Evolutionary conservation across 2,797 vertebrate species (phyloP).

Genomic region (Sebastes itinus): DNA sequence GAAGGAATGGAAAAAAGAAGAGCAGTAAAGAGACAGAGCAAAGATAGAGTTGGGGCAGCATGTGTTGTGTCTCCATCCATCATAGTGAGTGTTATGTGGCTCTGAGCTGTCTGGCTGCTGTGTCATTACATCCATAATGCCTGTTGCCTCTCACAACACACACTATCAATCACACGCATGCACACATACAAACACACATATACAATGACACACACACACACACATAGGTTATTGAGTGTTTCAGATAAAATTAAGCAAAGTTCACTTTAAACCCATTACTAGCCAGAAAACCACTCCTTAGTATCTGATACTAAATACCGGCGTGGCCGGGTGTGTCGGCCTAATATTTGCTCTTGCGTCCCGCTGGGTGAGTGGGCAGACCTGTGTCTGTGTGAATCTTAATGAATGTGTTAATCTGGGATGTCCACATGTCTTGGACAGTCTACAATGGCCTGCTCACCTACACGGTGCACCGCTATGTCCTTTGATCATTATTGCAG

Average conservation of each 20-base stretch:
- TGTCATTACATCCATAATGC: conserved; percentile 80
- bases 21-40: conserved; percentile 24
- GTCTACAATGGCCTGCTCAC: background rate
- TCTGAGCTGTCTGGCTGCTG: conserved; percentile 72
- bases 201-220: background rate
- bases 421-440: conserved; percentile 2
- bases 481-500: background rate
- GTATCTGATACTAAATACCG: conserved; percentile 7
- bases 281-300: background rate
- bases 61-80: conserved; percentile 64
- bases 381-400: conserved; percentile 37
- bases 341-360: conserved; percentile 37
- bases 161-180: conserved; percentile 64
- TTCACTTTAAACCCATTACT: background rate
- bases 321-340: background rate
- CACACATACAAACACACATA: conserved; percentile 9
- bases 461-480: background rate
- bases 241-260: conserved; percentile 14
- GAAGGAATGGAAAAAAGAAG: background rate
- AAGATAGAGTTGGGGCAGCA: conserved; percentile 34
- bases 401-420: conserved; percentile 48
- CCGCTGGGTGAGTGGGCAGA: conserved; percentile 9
- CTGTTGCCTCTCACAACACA: conserved; percentile 67
- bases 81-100: conserved; percentile 67
- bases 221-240: background rate